Conservation (phyloP, 1,140 invertebrate genomes). For the Panagrolaimus sp. region DNA sequence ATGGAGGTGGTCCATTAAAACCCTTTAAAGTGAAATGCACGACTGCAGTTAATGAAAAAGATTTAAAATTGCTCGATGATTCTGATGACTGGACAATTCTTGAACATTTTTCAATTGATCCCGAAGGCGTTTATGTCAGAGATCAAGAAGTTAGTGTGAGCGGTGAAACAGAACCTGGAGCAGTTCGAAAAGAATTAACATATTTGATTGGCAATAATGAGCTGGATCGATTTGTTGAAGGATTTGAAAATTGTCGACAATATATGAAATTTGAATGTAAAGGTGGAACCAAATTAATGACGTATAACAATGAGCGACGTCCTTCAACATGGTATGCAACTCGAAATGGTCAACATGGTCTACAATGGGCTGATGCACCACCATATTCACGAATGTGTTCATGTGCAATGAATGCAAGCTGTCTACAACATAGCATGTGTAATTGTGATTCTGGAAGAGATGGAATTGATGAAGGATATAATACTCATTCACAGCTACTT, state of each 20-base stretch:
- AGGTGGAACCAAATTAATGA: conserved; percentile 54
- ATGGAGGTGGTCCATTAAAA: conserved; percentile 83
- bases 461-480: conserved; percentile 52
- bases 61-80: conserved; percentile 23
- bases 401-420: conserved; percentile 57
- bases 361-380: conserved; percentile 57
- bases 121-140: neutral
- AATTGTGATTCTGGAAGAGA: conserved; percentile 57
- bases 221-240: conserved; percentile 51
- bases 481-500: conserved; percentile 52
- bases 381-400: conserved; percentile 55
- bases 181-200: conserved; percentile 41
- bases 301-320: conserved; percentile 49
- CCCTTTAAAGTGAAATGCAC: conserved; percentile 82
- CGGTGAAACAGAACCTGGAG: conserved; percentile 54
- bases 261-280: conserved; percentile 53
- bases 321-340: conserved; percentile 58
- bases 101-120: neutral
- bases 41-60: conserved; percentile 15
- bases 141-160: conserved; percentile 25
- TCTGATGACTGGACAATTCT: conserved; percentile 6
- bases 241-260: conserved; percentile 49
- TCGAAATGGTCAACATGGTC: conserved; percentile 54
- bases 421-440: conserved; percentile 44
- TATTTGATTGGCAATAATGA: conserved; percentile 35